A percentile compares a stretch with the other conserved stretches of the same genome.
Evolutionary conservation across 2,888 invertebrate genomes (phyloP).

Genomic region (Metopia argyrocephala): DNA sequence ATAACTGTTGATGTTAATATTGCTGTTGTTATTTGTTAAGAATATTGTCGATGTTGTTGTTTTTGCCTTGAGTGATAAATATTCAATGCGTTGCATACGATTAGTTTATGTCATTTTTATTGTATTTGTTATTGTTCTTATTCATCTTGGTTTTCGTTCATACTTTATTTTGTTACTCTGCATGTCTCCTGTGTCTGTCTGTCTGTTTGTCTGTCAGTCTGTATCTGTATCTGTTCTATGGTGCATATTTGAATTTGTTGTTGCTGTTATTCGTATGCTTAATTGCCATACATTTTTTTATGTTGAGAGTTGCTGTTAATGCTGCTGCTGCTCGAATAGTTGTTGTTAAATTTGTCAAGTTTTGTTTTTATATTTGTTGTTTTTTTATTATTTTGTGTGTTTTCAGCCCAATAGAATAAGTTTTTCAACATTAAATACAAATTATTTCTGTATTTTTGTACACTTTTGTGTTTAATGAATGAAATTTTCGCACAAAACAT

Average conservation of each 20-base stretch:
- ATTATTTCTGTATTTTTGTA: neutral
- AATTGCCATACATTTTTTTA: constrained; percentile 55
- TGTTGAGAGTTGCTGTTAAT: neutral
- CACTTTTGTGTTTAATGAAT: constrained; percentile 59
- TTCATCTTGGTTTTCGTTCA: constrained; percentile 25
- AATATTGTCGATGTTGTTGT: constrained; percentile 6
- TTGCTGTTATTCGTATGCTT: constrained; percentile 44
- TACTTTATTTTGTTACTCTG: neutral
- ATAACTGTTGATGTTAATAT: constrained; percentile 36
- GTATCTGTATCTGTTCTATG: neutral
- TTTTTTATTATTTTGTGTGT: neutral
- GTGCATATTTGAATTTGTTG: constrained; percentile 9
- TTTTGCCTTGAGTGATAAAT: constrained; percentile 54
- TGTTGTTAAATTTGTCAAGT: constrained; percentile 43
- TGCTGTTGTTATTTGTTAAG: constrained; percentile 27
- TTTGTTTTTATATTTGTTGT: too few relatives aligned
- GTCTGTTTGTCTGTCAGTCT: neutral
- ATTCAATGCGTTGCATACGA: constrained; percentile 61
- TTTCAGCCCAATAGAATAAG: too few relatives aligned
- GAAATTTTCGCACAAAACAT: constrained; percentile 60
- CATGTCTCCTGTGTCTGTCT: neutral
- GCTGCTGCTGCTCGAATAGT: neutral
- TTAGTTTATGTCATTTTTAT: constrained; percentile 61
- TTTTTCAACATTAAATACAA: too few relatives aligned
- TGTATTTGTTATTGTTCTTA: constrained; percentile 50